Evolutionary conservation across 1,140 invertebrate species (phyloP).

Genomic region (Eumaeus atala): DNA sequence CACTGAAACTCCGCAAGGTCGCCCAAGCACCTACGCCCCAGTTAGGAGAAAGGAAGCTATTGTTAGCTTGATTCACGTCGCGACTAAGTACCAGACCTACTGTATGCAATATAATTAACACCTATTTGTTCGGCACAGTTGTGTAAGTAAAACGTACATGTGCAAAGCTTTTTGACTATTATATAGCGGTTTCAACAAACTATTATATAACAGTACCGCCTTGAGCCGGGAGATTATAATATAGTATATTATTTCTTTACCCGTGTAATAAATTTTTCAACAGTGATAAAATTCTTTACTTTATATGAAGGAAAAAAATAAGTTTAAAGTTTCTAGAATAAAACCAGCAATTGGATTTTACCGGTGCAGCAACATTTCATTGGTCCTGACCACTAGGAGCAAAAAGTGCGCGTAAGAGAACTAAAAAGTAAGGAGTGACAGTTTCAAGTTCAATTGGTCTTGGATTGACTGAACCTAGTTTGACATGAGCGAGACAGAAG

Average conservation of each 20-base stretch:
- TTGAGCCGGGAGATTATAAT: no score
- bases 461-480: background rate
- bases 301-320: no score
- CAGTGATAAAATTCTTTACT: no score
- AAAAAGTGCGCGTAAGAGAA: no score
- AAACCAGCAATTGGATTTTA: no score
- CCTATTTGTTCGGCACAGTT: slow-evolving; percentile 8
- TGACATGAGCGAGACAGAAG: slow-evolving; percentile 1
- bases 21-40: slow-evolving; percentile 39
- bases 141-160: background rate
- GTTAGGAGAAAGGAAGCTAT: slow-evolving; percentile 48
- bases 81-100: background rate
- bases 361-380: no score
- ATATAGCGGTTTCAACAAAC: background rate
- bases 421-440: no score
- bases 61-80: slow-evolving; percentile 36
- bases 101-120: slow-evolving; percentile 9
- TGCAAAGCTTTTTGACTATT: background rate
- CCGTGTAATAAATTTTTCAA: no score
- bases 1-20: slow-evolving; percentile 34
- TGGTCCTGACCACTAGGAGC: no score
- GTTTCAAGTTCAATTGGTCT: no score
- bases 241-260: no score
- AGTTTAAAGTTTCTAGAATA: no score
- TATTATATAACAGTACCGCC: background rate